Evolutionary conservation across 2,113 vertebrate genomes (phyloP).

Genomic region (Reinhardtius hippoglossoides): DNA sequence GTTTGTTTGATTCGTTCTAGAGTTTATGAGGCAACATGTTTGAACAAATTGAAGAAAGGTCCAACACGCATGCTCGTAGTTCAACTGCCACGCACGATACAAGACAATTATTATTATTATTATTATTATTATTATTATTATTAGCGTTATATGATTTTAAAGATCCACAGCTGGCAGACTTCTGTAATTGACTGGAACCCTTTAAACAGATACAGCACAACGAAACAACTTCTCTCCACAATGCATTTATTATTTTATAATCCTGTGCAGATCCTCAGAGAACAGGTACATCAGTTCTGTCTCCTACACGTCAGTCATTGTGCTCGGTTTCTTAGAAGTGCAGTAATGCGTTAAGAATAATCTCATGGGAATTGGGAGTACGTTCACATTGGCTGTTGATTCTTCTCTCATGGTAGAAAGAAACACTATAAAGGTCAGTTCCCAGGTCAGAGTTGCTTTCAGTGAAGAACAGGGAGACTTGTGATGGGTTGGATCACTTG

Average conservation of each 20-base stretch:
- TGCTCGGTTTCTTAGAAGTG: neutral
- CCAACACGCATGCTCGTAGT: too few relatives aligned
- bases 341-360: conserved; percentile 5
- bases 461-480: conserved; percentile 31
- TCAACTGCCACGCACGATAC: too few relatives aligned
- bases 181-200: too few relatives aligned
- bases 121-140: too few relatives aligned
- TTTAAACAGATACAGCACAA: too few relatives aligned
- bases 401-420: conserved; percentile 1
- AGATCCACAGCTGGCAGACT: too few relatives aligned
- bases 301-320: neutral
- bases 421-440: conserved; percentile 52
- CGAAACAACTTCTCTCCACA: neutral
- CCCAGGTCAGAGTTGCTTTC: neutral
- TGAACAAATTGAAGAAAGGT: too few relatives aligned
- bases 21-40: too few relatives aligned
- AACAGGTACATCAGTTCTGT: neutral
- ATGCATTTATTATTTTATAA: neutral
- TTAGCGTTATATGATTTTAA: too few relatives aligned
- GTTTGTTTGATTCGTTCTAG: too few relatives aligned
- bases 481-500: conserved; percentile 58
- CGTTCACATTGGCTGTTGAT: conserved; percentile 25
- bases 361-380: conserved; percentile 33
- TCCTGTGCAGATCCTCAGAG: too few relatives aligned
- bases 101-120: too few relatives aligned